Percentiles rank a stretch among this genome's conserved stretches.
phyloP scores from a whole-genome alignment of 1,140 invertebrate genomes.

The Brachionus asplanchnoidis region DNA sequence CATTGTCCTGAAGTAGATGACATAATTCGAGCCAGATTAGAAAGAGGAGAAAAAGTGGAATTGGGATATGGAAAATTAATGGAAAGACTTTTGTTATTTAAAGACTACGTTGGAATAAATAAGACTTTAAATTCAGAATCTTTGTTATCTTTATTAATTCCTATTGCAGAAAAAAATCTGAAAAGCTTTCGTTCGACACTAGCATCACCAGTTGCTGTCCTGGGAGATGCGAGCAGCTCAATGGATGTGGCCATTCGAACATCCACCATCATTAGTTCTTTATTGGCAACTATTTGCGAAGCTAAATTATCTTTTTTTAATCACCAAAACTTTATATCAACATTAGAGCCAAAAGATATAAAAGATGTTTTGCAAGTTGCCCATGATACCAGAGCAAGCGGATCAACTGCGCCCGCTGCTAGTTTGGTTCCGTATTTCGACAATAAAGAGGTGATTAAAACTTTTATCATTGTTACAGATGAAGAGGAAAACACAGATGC shows the following conservation, averaged over 20 bases:
- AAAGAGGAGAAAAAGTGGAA: conserved; percentile 44
- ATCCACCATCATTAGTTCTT: conserved; percentile 52
- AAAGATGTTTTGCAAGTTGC: conserved; percentile 51
- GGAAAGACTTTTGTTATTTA: conserved; percentile 49
- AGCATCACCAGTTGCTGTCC: conserved; percentile 51
- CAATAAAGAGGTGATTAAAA: conserved; percentile 51
- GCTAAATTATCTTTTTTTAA: conserved; percentile 54
- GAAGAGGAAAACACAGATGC: conserved; percentile 52
- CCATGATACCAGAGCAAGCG: conserved; percentile 47
- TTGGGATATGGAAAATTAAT: conserved; percentile 51
- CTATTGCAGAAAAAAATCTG: conserved; percentile 48
- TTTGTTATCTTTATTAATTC: conserved; percentile 46
- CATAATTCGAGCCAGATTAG: conserved; percentile 46
- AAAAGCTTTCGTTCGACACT: conserved; percentile 48
- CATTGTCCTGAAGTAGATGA: conserved; percentile 47
- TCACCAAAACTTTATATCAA: conserved; percentile 45
- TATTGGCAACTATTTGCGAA: conserved; percentile 50
- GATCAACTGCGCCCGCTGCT: conserved; percentile 51
- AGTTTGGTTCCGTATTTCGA: conserved; percentile 51
- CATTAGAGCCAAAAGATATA: conserved; percentile 48
- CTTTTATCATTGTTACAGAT: conserved; percentile 55
- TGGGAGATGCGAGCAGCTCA: conserved; percentile 52
- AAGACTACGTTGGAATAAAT: conserved; percentile 44
- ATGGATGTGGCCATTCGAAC: conserved; percentile 54
- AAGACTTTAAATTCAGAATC: neutral